Base-by-base conservation (phyloP, 2,113 vertebrate genomes). In the Cheirogaleus medius region DNA sequence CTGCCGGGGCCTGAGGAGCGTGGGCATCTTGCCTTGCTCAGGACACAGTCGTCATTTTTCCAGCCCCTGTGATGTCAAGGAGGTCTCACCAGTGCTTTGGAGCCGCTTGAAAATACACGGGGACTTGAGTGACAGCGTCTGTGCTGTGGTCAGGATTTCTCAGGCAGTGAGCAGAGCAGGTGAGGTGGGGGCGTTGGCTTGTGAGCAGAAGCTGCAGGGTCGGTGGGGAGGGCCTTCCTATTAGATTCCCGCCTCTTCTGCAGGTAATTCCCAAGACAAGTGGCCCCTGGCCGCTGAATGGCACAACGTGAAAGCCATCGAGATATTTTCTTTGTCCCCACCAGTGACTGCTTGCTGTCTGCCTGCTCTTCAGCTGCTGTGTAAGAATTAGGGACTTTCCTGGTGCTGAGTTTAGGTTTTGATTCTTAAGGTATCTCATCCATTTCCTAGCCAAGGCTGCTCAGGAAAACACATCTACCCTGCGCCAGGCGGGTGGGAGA, bases 31-130 rank as follows among this genome's bases (percentile, higher is more conserved):
- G 47, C 34, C 37, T 60, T 91, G 39, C 20, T 60, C 89, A 60
- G 80, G 94, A 91, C 63, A 44, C 25, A 14, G 64, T 21, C 88
- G 5, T 64, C 32, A 18, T 94, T 93, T 87, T 20, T n/a, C 88
- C 54, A 37, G 47, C 80, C 5, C 39, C 44, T 54, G 68, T 37
- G 54, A 94, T 1, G 34, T 29, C 73, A 39, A 34, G 23, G 58
- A 42, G 47, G 12, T 66, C 49, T 87, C 68, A 37, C 1, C 1
- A 29, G 12, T 42, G 77, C 25, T 39, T 34, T 2, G 39, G 21
- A 63, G 73, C 80, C 1, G 0, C 10, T 52, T 81, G 76, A 8
- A 20, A 77, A 64, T 77, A 88, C 58, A 18, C 3, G 9, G 74
- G 34, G 64, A 37, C 25, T 23, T 71, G 69, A 90, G 94, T 39